phyloP scores from a whole-genome alignment of 2,113 vertebrate genomes.

The Oenanthe melanoleuca region DNA sequence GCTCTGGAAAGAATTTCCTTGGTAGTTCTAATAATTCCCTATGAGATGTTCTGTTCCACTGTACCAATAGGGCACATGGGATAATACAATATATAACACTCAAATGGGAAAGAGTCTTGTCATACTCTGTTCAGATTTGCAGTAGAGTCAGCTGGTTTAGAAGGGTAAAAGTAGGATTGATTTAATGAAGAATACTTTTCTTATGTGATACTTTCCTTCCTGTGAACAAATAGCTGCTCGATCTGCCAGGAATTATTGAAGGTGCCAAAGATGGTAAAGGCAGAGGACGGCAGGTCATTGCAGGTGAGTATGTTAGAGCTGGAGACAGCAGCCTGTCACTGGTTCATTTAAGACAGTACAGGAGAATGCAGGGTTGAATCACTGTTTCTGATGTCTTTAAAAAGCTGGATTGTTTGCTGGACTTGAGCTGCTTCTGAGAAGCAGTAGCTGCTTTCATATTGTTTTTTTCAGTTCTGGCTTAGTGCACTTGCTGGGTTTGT shows the following conservation, averaged over 20 bases:
- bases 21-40: not conserved
- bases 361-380: not conserved
- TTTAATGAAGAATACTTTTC: not conserved
- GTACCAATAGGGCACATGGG: fast-evolving
- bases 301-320: constrained; percentile 78
- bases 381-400: not conserved
- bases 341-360: not conserved
- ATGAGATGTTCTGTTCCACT: not conserved
- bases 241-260: constrained; percentile 99
- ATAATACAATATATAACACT: not conserved
- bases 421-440: not conserved
- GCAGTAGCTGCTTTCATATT: not conserved
- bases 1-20: not conserved
- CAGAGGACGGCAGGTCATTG: constrained; percentile 95
- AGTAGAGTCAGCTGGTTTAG: not conserved
- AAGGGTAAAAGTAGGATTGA: not conserved
- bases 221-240: constrained; percentile 83
- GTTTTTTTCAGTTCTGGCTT: not conserved
- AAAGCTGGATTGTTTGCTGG: not conserved
- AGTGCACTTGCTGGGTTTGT: not conserved
- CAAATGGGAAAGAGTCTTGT: not conserved
- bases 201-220: not conserved
- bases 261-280: constrained; percentile 98
- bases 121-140: not conserved
- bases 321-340: not conserved